Base-by-base conservation (phyloP, 2,113 vertebrate genomes). In the Camarhynchus parvulus region DNA sequence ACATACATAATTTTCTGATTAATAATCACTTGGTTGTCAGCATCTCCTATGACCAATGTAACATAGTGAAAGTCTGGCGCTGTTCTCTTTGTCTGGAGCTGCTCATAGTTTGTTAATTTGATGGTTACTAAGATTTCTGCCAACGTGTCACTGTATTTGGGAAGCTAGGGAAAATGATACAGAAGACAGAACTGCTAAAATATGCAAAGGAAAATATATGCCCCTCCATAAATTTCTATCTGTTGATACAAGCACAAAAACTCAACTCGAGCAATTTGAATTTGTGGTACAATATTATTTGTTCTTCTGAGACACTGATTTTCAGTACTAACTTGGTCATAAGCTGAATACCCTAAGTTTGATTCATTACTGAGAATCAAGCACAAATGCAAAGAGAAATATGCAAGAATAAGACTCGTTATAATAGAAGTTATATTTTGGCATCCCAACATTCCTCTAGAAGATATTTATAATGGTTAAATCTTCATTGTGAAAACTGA, bases 101-200 rank as follows among this genome's bases (percentile, higher is more conserved):
- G 98, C 66, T 98, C 94, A 90, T 98, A 99, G 96, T 99, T 99
- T 95, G 95, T 99, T 93, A 99, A 94, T 82, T 70, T 98, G 87
- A 99, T 70, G 18, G 98, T 99, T 47, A 99, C 97, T 87, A 99
- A 89, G 85, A 99, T 98, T 98, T 99, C 99, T 4, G 99, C 99
- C 13, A 89, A 61, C 7, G 89, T 95, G 87, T 97, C 97, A 87
- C 94, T 98, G 41, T 99, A 99, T 96, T 98, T 98, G 66, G 98
- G 96, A 96, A 99, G 97, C 99, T 99, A 94, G 75, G 13, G 92
- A 95, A 91, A 88, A 70, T 7, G 3, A 82, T 31, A 93, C 3
- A 92, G 22, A 96, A 94, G 64, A 83, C 11, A 75, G 33, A 97
- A 83, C 16, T 50, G 84, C 53, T 90, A 89, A 95, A 96, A 56